Evolutionary conservation across 1,140 invertebrate genomes (phyloP).

Genomic region (Amyelois transitella): DNA sequence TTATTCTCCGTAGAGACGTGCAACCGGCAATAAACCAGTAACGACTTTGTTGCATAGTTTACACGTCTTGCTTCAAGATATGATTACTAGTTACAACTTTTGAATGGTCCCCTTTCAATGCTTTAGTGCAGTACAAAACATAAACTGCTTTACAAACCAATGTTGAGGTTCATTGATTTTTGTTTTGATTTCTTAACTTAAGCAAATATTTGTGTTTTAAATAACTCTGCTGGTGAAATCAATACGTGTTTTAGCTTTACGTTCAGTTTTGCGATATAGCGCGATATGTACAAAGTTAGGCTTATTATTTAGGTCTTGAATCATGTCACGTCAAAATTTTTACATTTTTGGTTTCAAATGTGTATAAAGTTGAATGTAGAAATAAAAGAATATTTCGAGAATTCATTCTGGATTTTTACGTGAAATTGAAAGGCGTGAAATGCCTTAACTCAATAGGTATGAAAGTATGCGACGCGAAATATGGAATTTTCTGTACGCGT

Average conservation of each 20-base stretch:
- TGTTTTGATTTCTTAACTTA: too few species aligned
- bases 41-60: slow-evolving; percentile 26
- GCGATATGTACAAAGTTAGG: too few species aligned
- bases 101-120: not conserved
- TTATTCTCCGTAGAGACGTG: slow-evolving; percentile 30
- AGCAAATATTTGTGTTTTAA: too few species aligned
- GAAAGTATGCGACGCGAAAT: slow-evolving; percentile 28
- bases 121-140: too few species aligned
- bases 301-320: too few species aligned
- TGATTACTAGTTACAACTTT: not conserved
- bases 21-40: slow-evolving; percentile 41
- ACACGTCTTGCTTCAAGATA: not conserved
- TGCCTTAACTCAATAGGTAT: slow-evolving; percentile 15
- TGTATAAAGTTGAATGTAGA: not conserved
- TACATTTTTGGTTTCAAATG: too few species aligned
- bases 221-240: too few species aligned
- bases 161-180: too few species aligned
- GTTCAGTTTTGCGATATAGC: too few species aligned
- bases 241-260: too few species aligned
- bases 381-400: not conserved
- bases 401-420: not conserved
- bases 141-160: not conserved
- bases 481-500: slow-evolving; percentile 51
- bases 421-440: slow-evolving; percentile 14
- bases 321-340: too few species aligned